Evolutionary conservation across 2,888 invertebrate species (phyloP), one percentile per base, ranked within the genome.

Genomic region (Cyclophora albipunctata): DNA sequence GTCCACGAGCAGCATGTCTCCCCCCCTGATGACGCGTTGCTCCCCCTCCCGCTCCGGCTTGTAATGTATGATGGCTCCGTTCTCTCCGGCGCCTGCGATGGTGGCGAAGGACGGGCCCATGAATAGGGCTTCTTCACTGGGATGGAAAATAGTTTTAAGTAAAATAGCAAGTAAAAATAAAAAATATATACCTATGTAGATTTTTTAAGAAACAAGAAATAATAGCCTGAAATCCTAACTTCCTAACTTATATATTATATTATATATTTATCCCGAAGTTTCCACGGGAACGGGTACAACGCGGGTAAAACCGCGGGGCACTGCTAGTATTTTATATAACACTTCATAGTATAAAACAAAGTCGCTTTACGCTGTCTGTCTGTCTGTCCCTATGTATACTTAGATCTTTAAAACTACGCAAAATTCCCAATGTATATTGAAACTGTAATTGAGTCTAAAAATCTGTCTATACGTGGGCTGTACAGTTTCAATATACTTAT

Each of bases 41-140:
- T 91, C 86, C 0, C 91, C 92, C 54, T 93, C 92, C 0, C 91
- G 90, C 41, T 91, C 90, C 0, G 97, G 95, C 46, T 88, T 88
- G 79, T 99, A 99, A 80, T 99, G 99, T 57, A 98, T 97, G 7
- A 98, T 92, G 0, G 98, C 97, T 0, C 95, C 98, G 74, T 99
- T 96, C 3, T 95, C 92, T 0, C 98, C 99, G 0, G 94, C 94
- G 0, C 96, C 94, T 1, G 97, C 97, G 53, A 99, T 99, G 0
- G 98, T 98, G 3, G 91, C 82, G 80, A 99, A 99, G 60, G 98
- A 98, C 0, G 94, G 90, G 0, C 96, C 96, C 61, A 94, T 90
- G 71, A 92, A 96, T 67, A 93, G 90, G 0, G 86, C 83, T 67
- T 94, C 93, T 57, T 91, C 85, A 2, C 93, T 91, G 58, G 0